Percentiles rank a stretch among this genome's conserved stretches.
Conservation (phyloP, 2,113 vertebrate genomes). For the Mungos mungo region DNA sequence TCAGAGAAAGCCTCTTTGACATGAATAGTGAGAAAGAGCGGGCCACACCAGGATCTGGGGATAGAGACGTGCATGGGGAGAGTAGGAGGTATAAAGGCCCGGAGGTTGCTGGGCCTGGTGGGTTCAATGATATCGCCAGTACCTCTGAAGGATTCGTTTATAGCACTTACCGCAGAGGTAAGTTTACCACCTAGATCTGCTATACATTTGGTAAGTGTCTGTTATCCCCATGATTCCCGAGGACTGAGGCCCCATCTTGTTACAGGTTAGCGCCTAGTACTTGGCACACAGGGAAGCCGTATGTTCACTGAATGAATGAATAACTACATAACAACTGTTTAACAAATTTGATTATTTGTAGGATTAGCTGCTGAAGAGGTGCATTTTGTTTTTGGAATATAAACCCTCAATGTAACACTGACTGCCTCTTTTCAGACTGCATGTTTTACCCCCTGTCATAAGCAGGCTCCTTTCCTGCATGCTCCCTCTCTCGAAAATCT, state of each 20-base stretch:
- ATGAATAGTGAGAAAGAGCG: neutral
- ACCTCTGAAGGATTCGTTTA: neutral
- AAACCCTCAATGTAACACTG: neutral
- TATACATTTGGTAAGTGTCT: neutral
- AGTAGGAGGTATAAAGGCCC: neutral
- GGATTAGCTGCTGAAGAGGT: neutral
- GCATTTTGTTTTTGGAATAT: slow-evolving; percentile 26
- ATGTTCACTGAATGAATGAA: neutral
- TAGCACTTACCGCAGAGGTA: neutral
- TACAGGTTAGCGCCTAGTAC: neutral
- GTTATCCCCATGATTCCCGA: neutral
- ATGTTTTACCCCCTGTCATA: neutral
- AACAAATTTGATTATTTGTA: neutral
- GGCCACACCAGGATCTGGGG: neutral
- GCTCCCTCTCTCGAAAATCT: neutral
- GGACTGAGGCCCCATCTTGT: neutral
- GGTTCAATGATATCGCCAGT: neutral
- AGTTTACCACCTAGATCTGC: neutral
- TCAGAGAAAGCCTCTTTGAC: neutral
- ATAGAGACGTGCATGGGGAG: neutral
- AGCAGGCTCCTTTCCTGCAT: neutral
- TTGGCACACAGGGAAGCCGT: neutral
- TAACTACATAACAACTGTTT: neutral
- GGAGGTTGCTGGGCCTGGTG: too few relatives aligned
- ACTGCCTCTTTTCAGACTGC: neutral